Evolutionary conservation across 2,113 vertebrate genomes (phyloP).

Genomic region (Channa argus): DNA sequence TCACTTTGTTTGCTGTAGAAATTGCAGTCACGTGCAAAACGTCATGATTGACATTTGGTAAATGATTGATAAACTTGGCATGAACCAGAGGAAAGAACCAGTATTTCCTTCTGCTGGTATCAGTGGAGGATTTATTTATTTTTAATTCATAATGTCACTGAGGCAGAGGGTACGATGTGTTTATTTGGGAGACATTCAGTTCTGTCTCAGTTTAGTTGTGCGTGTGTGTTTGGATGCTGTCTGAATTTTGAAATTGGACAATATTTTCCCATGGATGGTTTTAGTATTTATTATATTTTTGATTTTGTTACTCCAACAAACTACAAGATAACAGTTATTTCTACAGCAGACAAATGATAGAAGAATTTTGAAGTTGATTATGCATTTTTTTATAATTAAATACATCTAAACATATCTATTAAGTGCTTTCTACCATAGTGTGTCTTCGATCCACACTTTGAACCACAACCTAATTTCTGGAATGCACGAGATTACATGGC

Average conservation of each 20-base stretch:
- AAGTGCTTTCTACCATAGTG: constrained; percentile 8
- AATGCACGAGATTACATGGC: not conserved
- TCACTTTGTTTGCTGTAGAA: not conserved
- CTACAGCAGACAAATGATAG: not conserved
- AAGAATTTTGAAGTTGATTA: not conserved
- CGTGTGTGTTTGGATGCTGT: constrained; percentile 38
- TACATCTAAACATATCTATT: too few relatives aligned
- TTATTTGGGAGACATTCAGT: constrained; percentile 40
- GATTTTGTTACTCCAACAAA: not conserved
- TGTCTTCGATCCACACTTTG: constrained; percentile 1
- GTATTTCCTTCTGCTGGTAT: not conserved
- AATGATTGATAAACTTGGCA: not conserved
- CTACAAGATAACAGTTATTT: not conserved
- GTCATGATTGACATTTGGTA: not conserved
- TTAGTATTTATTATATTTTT: not conserved
- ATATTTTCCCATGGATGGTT: constrained; percentile 34
- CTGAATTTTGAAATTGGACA: constrained; percentile 4
- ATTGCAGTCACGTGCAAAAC: not conserved
- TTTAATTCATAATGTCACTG: not conserved
- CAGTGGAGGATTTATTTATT: not conserved
- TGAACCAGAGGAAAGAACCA: too few relatives aligned
- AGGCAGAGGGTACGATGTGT: constrained; percentile 37
- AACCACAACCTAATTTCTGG: constrained; percentile 31
- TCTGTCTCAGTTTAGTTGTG: constrained; percentile 4
- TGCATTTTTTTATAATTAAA: too few relatives aligned